Evolutionary conservation across 2,113 vertebrate genomes (phyloP).

Genomic region (Hypomesus transpacificus): DNA sequence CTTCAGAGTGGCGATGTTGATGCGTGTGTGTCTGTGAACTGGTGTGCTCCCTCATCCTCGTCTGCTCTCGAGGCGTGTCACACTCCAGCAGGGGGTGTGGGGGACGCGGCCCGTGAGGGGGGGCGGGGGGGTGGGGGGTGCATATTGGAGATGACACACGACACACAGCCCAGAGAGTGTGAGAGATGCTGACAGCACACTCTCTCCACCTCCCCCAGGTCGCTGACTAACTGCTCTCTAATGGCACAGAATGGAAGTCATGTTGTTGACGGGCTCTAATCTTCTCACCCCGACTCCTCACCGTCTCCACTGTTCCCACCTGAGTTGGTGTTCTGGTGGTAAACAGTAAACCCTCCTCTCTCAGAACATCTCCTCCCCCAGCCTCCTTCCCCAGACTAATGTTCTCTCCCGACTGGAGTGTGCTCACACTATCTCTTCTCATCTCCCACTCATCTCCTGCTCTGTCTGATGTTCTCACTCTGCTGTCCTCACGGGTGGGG

Average conservation of each 20-base stretch:
- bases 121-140: not conserved
- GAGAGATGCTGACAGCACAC: not conserved
- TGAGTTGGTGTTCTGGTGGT: not conserved
- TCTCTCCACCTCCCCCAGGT: not conserved
- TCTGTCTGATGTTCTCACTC: not conserved
- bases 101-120: not conserved
- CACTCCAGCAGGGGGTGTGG: not conserved
- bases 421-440: not conserved
- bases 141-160: conserved; percentile 1
- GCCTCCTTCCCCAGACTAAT: not conserved
- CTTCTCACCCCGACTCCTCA: not conserved
- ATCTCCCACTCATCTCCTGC: not conserved
- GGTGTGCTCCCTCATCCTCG: not conserved
- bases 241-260: too few species aligned
- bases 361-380: not conserved
- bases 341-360: not conserved
- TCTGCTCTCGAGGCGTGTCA: not conserved
- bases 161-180: not conserved
- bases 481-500: not conserved
- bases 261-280: not conserved
- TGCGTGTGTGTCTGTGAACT: not conserved
- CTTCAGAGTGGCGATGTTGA: not conserved
- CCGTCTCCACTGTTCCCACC: not conserved
- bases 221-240: not conserved
- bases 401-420: not conserved